Evolutionary conservation across 2,797 vertebrate species (phyloP), one percentile per base, ranked within the genome.

Genomic region (Ceyx erithaca): DNA sequence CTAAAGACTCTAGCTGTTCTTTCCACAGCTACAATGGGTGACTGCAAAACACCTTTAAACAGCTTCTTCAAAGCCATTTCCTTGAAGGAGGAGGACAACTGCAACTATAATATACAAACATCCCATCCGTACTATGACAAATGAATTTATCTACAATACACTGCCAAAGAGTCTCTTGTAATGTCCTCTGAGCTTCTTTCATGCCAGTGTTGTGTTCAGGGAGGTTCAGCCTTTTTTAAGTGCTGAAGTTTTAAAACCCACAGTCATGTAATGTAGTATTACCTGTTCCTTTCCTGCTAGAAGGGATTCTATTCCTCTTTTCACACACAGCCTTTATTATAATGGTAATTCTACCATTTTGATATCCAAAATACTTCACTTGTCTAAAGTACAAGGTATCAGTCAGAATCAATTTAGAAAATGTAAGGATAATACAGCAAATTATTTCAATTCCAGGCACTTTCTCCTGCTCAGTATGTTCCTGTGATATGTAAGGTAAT

Each of bases 311-410:
- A 4, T 48, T 31, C 2, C 2, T 13, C 5, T 7, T 4, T n/a
- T 5, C 6, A n/a, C 26, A 8, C 12, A 7, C 4, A 73, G n/a
- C 10, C 7, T 3, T 5, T 0, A 0, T 7, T 33, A 49, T 1
- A 1, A 33, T 12, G 20, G 8, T 1, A 45, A 35, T 70, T 84
- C 30, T 46, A 90, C 76, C 3, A 83, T 70, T 84, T 52, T 67
- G 31, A 73, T 15, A 73, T 58, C 10, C 7, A 80, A 83, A 85
- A 43, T 21, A 46, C 4, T 55, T 66, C 6, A 15, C 5, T 71
- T 55, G 48, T 70, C 85, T 20, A 25, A 87, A 77, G 16, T 23
- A 28, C 14, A 64, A 68, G 12, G 8, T 75, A 71, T 46, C n/a
- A 52, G 12, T 16, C 25, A 78, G 45, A 96, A 80, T 43, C 11